Evolutionary conservation across 1,140 invertebrate genomes (phyloP), one percentile per base, ranked within the genome.

Genomic region (Carposina sasakii): DNA sequence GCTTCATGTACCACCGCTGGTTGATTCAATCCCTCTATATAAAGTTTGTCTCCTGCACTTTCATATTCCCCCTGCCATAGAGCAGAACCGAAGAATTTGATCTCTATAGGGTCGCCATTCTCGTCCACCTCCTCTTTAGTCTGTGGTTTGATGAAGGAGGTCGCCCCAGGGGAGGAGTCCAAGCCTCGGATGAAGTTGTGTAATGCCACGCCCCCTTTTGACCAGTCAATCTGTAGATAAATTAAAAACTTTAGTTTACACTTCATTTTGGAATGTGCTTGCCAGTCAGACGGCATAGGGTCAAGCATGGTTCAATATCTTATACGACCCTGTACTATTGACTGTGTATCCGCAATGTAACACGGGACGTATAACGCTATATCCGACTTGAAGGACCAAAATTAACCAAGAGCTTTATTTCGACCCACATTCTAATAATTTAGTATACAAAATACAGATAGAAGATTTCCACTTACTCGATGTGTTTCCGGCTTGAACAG

Each of bases 101-200:
- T 86, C 75, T 93, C 89, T 68, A 91, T 48, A n/a, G n/a, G n/a
- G n/a, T n/a, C n/a, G 17, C 58, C 70, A 0, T 49, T 33, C 10
- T 76, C 68, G 47, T 17, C 60, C 33, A 69, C 70, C 23, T 81
- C 71, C 0, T 81, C 71, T 52, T 60, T 78, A 10, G 62, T 76
- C 26, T 86, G 79, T 28, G 85, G 54, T 54, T 88, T 81, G 1
- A 98, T 81, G 0, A 85, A 72, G 0, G 93, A 91, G 86, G 93
- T 93, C 0, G 97, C 96, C 1, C 97, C 97, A 0, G 97, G 97
- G 0, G 93, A 92, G 36, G 96, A 97, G 69, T 99, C 97, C 65
- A 97, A 86, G 1, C 95, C 97, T 28, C 97, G 86, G 49, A 99
- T 96, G 65, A 98, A 99, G 83, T 99, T 94, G 76, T 98, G 97